Base-by-base conservation (phyloP, 2,113 vertebrate genomes). In the Hepsetus odoe region DNA sequence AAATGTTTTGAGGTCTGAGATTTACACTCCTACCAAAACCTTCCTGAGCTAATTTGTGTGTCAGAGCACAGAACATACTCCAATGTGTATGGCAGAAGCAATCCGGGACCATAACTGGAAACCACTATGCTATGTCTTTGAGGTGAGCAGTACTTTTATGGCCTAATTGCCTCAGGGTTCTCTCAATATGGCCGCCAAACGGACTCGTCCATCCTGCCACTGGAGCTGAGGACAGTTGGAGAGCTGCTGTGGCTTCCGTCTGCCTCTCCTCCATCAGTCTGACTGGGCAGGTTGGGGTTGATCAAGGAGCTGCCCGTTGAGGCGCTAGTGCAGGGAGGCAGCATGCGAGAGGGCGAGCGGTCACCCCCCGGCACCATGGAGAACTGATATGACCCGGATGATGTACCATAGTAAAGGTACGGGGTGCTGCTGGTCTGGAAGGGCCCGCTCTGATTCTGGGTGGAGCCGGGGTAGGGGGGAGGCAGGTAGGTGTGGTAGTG, bases 351-450 rank as follows among this genome's bases (percentile, higher is more conserved):
- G 33, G 95, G 95, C 82, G 95, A 95, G 70, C 95, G 94, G 86
- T 96, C 95, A 83, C 94, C 95, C 66, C 95, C 95, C 0, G 95
- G 94, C 84, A 95, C 95, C 94, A 96, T 93, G 80, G 95, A 95
- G 89, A 96, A 95, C 83, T 96, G 95, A 92, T 96, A 96, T 44
- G 95, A 95, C 88, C 95, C 95, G 81, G 95, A 95, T 0, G 95
- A 95, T 83, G 94, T 94, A 76, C 95, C 95, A 88, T 96, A 96
- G 94, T 96, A 96, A 89, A 96, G 95, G 92, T 99, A 99, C 80
- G 98, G 98, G 49, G 98, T 98, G 94, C 97, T 99, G 95, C 97
- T 98, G 94, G 96, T 98, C 94, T 99, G 97, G 93, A 99, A 99
- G 90, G 96, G 97, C 92, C 96, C 96, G 66, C 95, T 98, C 94